Evolutionary conservation across 2,888 invertebrate genomes (phyloP), one percentile per base, ranked within the genome.

Genomic region (Standfussiana lucernea): DNA sequence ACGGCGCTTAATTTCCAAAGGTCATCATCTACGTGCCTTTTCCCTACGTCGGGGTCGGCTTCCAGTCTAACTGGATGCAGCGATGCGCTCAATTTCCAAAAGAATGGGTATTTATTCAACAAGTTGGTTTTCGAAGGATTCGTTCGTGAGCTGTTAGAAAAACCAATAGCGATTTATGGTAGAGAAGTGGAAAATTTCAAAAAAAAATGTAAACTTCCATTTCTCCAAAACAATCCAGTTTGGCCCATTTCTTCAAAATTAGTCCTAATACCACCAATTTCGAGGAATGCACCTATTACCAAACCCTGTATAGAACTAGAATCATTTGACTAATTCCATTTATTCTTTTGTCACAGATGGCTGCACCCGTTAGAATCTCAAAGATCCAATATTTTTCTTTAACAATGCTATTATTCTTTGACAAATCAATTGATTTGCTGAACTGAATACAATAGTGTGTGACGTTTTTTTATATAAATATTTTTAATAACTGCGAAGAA

Each of bases 401-500:
- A 56, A 83, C 82, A 85, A 82, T 83, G 64, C 64, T 69, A 62
- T 85, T 85, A 83, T 83, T 56, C 56, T 69, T 56, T 37, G 61
- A 56, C 61, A 78, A 40, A 74, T 81, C 35, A 80, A 73, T 72
- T 37, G 59, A 69, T 59, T 56, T 42, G 24, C 59, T 45, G 24
- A 64, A 72, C 18, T 13, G n/a, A 53, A 42, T 24, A 82, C 83
- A 82, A 85, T 83, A 59, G 73, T 35, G 61, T 56, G 18, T 40
- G 53, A 62, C 50, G 37, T n/a, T 61, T 40, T 64, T 79, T 68
- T 35, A n/a, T 32, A 50, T 68, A 75, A 84, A 80, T 84, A 75
- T 82, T 84, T 75, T 68, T 47, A 68, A 4, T 68, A 11, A 61
- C 35, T 35, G 10, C 21, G 21, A 35, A 35, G 61, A 61, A 61